Evolutionary conservation across 2,888 invertebrate genomes (phyloP).

Genomic region (Epinotia nisella): DNA sequence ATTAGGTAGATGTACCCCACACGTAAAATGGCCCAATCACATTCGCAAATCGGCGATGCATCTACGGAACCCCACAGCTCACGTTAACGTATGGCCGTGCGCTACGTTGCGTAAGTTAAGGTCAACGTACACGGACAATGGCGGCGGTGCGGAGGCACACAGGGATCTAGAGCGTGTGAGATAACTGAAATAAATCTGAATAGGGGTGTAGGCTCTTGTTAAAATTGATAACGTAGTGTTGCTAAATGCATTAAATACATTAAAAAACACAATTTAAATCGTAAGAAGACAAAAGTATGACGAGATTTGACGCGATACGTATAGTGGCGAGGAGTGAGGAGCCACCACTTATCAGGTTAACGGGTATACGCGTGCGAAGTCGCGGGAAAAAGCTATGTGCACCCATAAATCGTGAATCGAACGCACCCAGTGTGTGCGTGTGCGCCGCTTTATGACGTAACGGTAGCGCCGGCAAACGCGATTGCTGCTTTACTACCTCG

Average conservation of each 20-base stretch:
- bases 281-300: no score
- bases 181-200: conserved; percentile 39
- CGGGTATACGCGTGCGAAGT: no score
- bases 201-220: no score
- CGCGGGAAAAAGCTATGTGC: background rate
- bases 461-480: conserved; percentile 53
- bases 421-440: conserved; percentile 46
- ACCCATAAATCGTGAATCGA: background rate
- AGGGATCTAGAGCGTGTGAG: conserved; percentile 49
- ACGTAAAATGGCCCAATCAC: background rate
- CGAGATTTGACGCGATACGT: no score
- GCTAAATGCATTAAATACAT: no score
- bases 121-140: conserved; percentile 74
- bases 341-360: no score
- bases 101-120: conserved; percentile 52
- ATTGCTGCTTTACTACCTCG: conserved; percentile 18
- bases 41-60: background rate
- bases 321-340: no score
- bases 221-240: no score
- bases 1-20: no score
- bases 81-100: conserved; percentile 16
- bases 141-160: conserved; percentile 55
- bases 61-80: background rate
- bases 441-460: conserved; percentile 59
- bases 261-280: no score